These are phyloP conservation scores for Leucophenga varia DNA, from an alignment of 1,140 invertebrate species.

Conservation along the genomic window DNA sequence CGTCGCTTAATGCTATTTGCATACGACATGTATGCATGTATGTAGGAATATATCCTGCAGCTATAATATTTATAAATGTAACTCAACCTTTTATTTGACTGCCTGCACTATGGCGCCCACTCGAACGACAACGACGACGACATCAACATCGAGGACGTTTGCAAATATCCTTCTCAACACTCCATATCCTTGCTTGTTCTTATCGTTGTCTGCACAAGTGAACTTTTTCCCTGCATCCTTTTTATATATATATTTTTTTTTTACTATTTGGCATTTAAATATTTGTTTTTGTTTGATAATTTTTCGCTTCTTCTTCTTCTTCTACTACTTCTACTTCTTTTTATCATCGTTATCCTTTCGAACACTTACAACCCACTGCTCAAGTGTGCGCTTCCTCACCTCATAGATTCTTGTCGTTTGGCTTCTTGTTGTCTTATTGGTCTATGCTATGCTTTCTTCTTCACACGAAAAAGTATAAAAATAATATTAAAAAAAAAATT, in stretches of 20 bases:
- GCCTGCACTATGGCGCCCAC: too few species aligned
- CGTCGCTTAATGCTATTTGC: constrained; percentile 51
- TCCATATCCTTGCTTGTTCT: constrained; percentile 47
- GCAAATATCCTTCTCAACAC: constrained; percentile 50
- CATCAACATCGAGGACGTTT: too few species aligned
- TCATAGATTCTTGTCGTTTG: neutral
- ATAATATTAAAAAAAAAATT: constrained; percentile 14
- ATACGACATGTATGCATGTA: too few species aligned
- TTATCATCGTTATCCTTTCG: neutral
- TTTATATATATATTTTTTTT: too few species aligned
- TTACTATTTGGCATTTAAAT: constrained; percentile 34
- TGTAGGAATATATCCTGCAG: constrained; percentile 49
- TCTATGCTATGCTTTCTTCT: constrained; percentile 9
- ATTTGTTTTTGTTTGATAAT: constrained; percentile 55
- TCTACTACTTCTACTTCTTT: constrained; percentile 43
- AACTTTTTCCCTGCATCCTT: neutral
- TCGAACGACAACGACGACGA: too few species aligned
- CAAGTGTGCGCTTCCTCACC: constrained; percentile 1
- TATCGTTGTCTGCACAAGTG: constrained; percentile 10
- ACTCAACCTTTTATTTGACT: too few species aligned
- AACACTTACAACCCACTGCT: neutral
- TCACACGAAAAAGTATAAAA: constrained; percentile 18
- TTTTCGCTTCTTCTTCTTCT: constrained; percentile 51
- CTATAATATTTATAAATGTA: constrained; percentile 51
- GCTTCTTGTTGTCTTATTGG: constrained; percentile 37